Evolutionary conservation across 2,797 vertebrate genomes (phyloP), one percentile per base, ranked within the genome.

Genomic region (Clarias fuscus): DNA sequence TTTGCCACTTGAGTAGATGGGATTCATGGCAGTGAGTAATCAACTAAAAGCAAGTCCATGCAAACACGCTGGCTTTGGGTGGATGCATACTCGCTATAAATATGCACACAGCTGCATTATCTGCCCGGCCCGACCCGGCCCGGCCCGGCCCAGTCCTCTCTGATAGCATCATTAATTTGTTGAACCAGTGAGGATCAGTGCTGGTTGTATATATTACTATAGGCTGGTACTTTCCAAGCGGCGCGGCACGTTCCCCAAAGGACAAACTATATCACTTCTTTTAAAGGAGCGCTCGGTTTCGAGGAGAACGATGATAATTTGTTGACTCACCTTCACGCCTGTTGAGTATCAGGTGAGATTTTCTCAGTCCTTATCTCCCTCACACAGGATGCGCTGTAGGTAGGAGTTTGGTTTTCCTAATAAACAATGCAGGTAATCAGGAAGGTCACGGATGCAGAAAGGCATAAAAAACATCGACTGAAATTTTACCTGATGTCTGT

Each of bases 151-250:
- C 67, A 79, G 82, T n/a, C 71, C 56, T 56, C 64, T 89, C 80
- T 89, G 90, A 91, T 92, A 92, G 90, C 88, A 88, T 90, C 91
- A 88, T 91, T 93, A 93, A 95, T 94, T 94, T 93, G 90, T 92
- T 91, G 92, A 93, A 89, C 90, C 92, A 91, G 86, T 92, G 92
- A 89, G 67, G 73, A 89, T 90, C 88, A 83, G 71, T 82, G 86
- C 70, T 90, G 84, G 90, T 83, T 87, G 84, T 81, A 80, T 84
- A 87, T 81, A 70, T 82, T 75, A 75, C 56, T 85, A n/a, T n/a
- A 64, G 11, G 76, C 76, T 24, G 58, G 64, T 24, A 65, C 65
- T 83, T 72, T 83, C 86, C 65, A 80, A 43, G 87, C 30, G n/a
- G 62, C 67, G 81, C 79, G 82, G 77, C 82, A 76, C 70, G 33